Base-by-base conservation (phyloP, 1,140 invertebrate genomes). In the Lasaia peninsularis region DNA sequence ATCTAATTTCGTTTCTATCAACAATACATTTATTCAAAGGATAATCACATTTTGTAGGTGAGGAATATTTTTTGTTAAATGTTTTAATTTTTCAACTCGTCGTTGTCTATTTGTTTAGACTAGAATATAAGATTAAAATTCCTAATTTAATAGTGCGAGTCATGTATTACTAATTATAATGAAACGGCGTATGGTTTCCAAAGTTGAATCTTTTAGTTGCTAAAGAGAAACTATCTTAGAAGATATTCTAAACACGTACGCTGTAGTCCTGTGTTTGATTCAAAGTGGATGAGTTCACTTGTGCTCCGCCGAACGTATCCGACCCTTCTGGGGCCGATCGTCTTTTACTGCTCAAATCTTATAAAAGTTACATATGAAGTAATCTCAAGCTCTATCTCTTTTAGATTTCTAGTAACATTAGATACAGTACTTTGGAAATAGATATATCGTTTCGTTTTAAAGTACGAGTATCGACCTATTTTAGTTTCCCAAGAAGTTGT, bases 201-300 rank as follows among this genome's bases (percentile, higher is more conserved):
- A 32, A 10, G 24, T 52, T 52, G 24, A 52, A 52, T 37, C 34
- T 58, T 58, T 58, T 40, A 48, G 44, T 35, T 40, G 34, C 51
- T 52, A 14, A n/a, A 52, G 51, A 34, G 20, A 50, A 52, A 52
- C 21, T 51, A 40, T 58, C 35, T 55, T 52, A 35, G 56, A 60
- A 44, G 40, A 56, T 35, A 62, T 55, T 55, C 53, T 31, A 24
- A 58, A 52, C 50, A 53, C 54, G 60, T 62, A 65, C 71, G 50
- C 34, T 40, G 60, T 67, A 69, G 68, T 71, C 62, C 73, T 61
- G 62, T 70, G 67, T 67, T 67, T 68, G 71, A 76, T 71, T 76
- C 66, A 74, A 73, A 72, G 73, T 78, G 71, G 75, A 75, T 75
- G 61, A 63, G 34, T 66, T 63, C 64, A 63, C 65, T 71, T 70